Evolutionary conservation across 1,140 invertebrate species (phyloP).

Genomic region (Drosophila rufa): DNA sequence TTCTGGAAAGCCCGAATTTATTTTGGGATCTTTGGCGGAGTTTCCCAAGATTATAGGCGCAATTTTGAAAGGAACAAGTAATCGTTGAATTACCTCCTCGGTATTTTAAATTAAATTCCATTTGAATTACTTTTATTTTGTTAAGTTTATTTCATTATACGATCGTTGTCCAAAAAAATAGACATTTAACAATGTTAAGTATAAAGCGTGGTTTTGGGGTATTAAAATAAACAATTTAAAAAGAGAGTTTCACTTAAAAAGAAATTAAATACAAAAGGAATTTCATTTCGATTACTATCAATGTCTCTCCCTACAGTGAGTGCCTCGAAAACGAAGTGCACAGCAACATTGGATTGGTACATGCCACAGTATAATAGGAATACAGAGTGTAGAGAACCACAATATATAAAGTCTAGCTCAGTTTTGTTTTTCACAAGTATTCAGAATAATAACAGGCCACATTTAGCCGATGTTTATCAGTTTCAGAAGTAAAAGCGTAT

Average conservation of each 20-base stretch:
- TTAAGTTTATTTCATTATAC: conserved; percentile 50
- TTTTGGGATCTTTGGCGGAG: conserved; percentile 38
- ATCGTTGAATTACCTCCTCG: too few relatives aligned
- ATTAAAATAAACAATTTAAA: conserved; percentile 59
- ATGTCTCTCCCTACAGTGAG: conserved; percentile 36
- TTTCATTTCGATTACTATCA: conserved; percentile 37
- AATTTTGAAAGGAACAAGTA: neutral
- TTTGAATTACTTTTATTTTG: conserved; percentile 1
- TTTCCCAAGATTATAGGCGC: neutral
- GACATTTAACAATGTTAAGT: conserved; percentile 63
- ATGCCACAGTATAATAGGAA: conserved; percentile 56
- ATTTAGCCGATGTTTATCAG: conserved; percentile 4
- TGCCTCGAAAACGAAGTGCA: conserved; percentile 77
- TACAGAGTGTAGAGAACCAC: conserved; percentile 25
- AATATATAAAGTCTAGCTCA: conserved; percentile 19
- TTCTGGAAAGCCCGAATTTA: conserved; percentile 39
- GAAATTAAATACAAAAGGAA: conserved; percentile 77
- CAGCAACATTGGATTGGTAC: conserved; percentile 52
- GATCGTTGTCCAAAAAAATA: conserved; percentile 49
- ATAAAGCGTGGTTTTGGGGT: conserved; percentile 27
- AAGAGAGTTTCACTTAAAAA: conserved; percentile 56
- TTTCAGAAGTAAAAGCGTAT: conserved; percentile 58
- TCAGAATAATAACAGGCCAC: conserved; percentile 12
- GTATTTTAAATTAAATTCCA: too few relatives aligned
- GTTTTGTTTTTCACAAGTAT: conserved; percentile 12